Base-by-base conservation (phyloP, 2,113 vertebrate species). In the Desmodus rotundus region DNA sequence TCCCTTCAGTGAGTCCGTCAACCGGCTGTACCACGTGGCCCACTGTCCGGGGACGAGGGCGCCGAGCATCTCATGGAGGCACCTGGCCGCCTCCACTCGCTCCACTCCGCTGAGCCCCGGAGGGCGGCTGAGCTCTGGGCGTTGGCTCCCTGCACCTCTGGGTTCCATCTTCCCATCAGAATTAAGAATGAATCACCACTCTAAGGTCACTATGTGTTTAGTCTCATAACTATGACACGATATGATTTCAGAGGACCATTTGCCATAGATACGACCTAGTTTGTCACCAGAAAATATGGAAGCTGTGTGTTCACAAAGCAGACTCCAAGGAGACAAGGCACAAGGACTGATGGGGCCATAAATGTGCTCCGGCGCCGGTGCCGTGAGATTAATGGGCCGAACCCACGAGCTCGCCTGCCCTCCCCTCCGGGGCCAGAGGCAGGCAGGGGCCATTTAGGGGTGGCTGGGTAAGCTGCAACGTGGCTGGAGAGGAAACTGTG, bases 201-300 rank as follows among this genome's bases (percentile, higher is more conserved):
- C 94, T 1, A 19, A 92, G 94, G 95, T 94, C 91, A 97, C 38
- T 33, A 4, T 26, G 43, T 72, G n/a, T 96, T 96, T 97, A 81
- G 84, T 56, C n/a, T 70, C 93, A 95, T 82, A 95, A 86, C n/a
- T 43, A 56, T 2, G 36, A 9, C 74, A 8, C 13, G 3, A 6
- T 28, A n/a, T 73, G 74, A 45, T 14, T 52, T 91, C 77, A 78
- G 94, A 91, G 38, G 9, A 0, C 43, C 56, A 61, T 33, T 2
- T 41, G 89, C 68, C 93, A 89, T 76, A 90, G 72, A 41, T 63
- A 11, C 3, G 10, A 16, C 58, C 19, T 16, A 88, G 70, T 93
- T 97, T 91, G 77, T 95, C 90, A 78, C n/a, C 54, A 73, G 85
- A 43, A 47, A 76, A 68, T 28, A 95, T 31, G 95, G 93, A n/a